These are phyloP conservation scores for Pseudonaja textilis DNA, from an alignment of 2,113 vertebrate genomes.

Conservation along the genomic window DNA sequence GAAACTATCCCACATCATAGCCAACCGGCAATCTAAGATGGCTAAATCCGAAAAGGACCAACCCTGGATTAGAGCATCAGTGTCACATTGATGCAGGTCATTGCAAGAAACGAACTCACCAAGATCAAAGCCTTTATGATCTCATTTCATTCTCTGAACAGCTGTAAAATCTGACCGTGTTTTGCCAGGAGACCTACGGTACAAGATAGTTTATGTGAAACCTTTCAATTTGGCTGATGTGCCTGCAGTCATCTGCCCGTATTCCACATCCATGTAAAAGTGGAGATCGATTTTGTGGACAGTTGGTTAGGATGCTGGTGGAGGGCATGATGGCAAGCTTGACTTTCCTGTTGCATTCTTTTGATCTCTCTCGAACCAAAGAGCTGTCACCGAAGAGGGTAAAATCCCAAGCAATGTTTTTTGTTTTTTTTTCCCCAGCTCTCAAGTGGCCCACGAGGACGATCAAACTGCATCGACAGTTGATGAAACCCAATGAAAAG, in stretches of 20 bases:
- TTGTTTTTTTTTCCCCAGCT: background rate
- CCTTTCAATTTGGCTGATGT: conserved; percentile 12
- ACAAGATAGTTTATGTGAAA: background rate
- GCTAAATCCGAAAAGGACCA: background rate
- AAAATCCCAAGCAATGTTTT: background rate
- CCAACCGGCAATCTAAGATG: background rate
- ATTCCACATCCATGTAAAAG: conserved; percentile 15
- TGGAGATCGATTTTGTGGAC: conserved; percentile 7
- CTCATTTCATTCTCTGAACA: background rate
- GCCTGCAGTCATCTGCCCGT: conserved; percentile 18
- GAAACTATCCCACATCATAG: background rate
- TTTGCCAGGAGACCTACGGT: background rate
- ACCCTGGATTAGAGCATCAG: background rate
- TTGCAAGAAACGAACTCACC: background rate
- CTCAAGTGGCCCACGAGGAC: background rate
- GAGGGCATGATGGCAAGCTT: background rate
- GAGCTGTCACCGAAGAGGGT: background rate
- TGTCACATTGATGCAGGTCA: background rate
- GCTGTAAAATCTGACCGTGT: conserved; percentile 8
- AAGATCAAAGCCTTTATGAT: background rate
- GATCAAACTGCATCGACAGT: background rate
- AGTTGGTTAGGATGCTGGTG: conserved; percentile 5
- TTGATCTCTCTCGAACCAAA: conserved; percentile 6
- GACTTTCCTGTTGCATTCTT: conserved; percentile 4
- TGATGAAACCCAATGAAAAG: background rate